Percentiles rank a stretch among this genome's conserved stretches.
phyloP scores from a whole-genome alignment of 2,113 vertebrate species.

The Takifugu bimaculatus region DNA sequence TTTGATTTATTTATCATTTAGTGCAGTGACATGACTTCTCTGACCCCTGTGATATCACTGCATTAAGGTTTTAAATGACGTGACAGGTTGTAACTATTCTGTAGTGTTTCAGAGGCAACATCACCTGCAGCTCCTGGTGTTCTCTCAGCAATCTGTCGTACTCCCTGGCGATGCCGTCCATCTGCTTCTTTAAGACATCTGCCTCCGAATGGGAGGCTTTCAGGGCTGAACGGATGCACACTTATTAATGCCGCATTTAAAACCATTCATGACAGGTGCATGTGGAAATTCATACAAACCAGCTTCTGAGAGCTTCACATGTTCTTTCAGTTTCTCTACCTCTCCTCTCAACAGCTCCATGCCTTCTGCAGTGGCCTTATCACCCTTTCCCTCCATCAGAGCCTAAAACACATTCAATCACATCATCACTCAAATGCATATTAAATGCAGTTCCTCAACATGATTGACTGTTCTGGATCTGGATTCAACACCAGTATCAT shows the following conservation, averaged over 20 bases:
- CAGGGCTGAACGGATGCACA: slow-evolving; percentile 75
- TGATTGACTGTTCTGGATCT: too few relatives aligned
- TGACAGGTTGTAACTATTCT: background rate
- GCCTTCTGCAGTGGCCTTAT: slow-evolving; percentile 57
- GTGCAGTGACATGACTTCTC: too few relatives aligned
- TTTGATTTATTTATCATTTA: too few relatives aligned
- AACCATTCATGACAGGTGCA: background rate
- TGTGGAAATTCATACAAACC: slow-evolving; percentile 66
- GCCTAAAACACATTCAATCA: slow-evolving; percentile 63
- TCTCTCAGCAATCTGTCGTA: slow-evolving; percentile 84
- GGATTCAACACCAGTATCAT: background rate
- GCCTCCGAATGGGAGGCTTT: slow-evolving; percentile 77
- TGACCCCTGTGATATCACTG: background rate
- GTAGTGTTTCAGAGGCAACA: background rate
- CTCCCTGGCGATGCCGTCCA: slow-evolving; percentile 80
- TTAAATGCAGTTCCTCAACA: background rate
- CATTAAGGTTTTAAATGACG: background rate
- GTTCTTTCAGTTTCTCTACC: slow-evolving; percentile 73
- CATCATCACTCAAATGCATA: background rate
- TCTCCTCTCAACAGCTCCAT: slow-evolving; percentile 77
- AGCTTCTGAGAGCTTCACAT: slow-evolving; percentile 75
- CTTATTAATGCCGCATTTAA: too few relatives aligned
- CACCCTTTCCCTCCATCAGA: slow-evolving; percentile 66
- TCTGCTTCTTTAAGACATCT: slow-evolving; percentile 77
- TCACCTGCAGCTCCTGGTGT: slow-evolving; percentile 84